Conservation (phyloP, 1,140 invertebrate genomes). For the Pseudachorutes palmiensis region DNA sequence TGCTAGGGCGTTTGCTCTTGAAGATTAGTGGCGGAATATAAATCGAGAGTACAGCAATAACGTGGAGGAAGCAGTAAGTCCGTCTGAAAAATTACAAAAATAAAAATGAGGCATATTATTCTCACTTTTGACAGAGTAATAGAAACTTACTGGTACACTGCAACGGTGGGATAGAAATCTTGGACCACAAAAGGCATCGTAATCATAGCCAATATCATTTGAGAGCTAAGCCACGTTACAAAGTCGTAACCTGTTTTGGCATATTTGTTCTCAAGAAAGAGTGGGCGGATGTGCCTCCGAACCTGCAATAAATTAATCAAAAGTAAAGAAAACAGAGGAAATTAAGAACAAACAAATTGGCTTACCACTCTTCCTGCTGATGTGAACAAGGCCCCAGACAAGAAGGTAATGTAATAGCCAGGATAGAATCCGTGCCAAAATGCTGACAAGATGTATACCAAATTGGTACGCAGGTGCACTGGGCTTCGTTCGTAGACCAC, state of each 20-base stretch:
- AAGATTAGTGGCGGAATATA: constrained; percentile 47
- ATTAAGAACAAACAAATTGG: constrained; percentile 15
- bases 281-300: constrained; percentile 61
- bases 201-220: constrained; percentile 72
- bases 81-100: constrained; percentile 42
- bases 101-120: constrained; percentile 14
- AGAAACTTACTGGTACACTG: constrained; percentile 46
- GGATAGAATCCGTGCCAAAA: constrained; percentile 79
- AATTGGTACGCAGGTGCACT: constrained; percentile 51
- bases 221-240: constrained; percentile 66
- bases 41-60: constrained; percentile 49
- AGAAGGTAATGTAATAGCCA: constrained; percentile 93
- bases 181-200: constrained; percentile 83
- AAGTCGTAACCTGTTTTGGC: constrained; percentile 66
- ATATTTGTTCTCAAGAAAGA: constrained; percentile 58
- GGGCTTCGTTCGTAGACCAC: constrained; percentile 73
- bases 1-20: neutral
- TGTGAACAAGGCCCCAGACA: constrained; percentile 48
- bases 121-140: neutral
- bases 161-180: constrained; percentile 61
- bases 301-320: constrained; percentile 50
- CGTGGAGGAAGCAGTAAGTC: constrained; percentile 53
- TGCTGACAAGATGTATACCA: constrained; percentile 78
- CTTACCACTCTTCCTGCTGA: constrained; percentile 13
- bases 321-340: neutral